phyloP scores from a whole-genome alignment of 2,113 vertebrate species.

The Salminus brasiliensis region DNA sequence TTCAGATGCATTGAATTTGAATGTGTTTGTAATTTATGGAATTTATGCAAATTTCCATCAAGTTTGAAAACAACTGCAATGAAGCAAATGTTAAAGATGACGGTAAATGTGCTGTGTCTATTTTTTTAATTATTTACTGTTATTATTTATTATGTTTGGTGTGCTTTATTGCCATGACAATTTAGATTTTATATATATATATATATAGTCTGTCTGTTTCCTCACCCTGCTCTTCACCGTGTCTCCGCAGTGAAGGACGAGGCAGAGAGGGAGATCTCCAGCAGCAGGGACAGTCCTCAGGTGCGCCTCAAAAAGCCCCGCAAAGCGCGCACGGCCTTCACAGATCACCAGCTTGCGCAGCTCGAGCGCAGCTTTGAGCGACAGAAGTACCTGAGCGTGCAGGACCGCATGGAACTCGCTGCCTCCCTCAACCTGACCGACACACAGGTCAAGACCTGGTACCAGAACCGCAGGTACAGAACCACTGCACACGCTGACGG shows the following conservation, averaged over 20 bases:
- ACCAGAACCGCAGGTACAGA: conserved; percentile 94
- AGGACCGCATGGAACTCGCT: conserved; percentile 98
- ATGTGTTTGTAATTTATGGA: too few species aligned
- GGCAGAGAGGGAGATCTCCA: conserved; percentile 96
- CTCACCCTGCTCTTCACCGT: neutral
- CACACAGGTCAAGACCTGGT: conserved; percentile 99
- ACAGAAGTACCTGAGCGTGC: conserved; percentile 97
- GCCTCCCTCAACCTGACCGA: conserved; percentile 98
- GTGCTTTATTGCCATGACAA: too few species aligned
- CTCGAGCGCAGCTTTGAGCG: conserved; percentile 97
- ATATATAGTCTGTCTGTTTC: neutral
- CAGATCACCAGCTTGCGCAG: conserved; percentile 96
- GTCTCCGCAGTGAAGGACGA: conserved; percentile 91
- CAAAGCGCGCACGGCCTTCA: conserved; percentile 98
- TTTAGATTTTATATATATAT: too few species aligned
- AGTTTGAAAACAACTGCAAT: too few species aligned
- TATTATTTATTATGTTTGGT: too few species aligned
- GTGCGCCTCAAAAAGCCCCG: conserved; percentile 96
- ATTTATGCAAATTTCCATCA: too few species aligned
- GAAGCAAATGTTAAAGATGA: too few species aligned
- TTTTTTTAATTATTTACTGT: too few species aligned
- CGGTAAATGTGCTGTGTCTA: too few species aligned
- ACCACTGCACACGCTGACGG: neutral
- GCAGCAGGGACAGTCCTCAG: conserved; percentile 93
- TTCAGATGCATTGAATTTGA: too few species aligned